Percentiles rank a stretch among this genome's conserved stretches.
Evolutionary conservation across 2,797 vertebrate genomes (phyloP).

Genomic region (Coendou prehensilis): DNA sequence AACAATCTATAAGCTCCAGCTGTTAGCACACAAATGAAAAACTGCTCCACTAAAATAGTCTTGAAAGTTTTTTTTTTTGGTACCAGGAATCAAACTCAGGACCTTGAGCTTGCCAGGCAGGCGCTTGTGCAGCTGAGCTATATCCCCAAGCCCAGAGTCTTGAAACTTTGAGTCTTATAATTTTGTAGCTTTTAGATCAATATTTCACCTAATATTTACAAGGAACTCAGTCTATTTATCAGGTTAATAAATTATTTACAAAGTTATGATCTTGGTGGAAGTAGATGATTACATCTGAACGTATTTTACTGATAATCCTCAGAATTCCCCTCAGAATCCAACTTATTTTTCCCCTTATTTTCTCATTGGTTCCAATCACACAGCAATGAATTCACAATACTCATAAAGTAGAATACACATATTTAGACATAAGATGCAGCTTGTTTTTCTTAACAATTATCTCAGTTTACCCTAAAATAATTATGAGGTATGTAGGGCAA

Average conservation of each 20-base stretch:
- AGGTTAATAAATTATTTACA: background rate
- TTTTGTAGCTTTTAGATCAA: background rate
- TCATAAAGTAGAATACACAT: background rate
- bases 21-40: background rate
- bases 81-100: no score
- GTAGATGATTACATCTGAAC: background rate
- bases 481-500: background rate
- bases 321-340: background rate
- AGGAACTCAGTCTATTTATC: background rate
- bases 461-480: background rate
- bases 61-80: background rate
- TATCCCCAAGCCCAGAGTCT: background rate
- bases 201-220: constrained; percentile 1
- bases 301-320: background rate
- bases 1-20: background rate
- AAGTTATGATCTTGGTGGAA: background rate
- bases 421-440: background rate
- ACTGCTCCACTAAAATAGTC: background rate
- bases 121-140: no score
- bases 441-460: background rate
- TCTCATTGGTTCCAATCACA: background rate
- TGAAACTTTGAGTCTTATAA: background rate
- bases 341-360: background rate
- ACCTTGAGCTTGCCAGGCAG: no score
- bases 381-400: background rate